A percentile compares a stretch with the other conserved stretches of the same genome.
Conservation (phyloP, 1,140 invertebrate genomes). For the Pantala flavescens region DNA sequence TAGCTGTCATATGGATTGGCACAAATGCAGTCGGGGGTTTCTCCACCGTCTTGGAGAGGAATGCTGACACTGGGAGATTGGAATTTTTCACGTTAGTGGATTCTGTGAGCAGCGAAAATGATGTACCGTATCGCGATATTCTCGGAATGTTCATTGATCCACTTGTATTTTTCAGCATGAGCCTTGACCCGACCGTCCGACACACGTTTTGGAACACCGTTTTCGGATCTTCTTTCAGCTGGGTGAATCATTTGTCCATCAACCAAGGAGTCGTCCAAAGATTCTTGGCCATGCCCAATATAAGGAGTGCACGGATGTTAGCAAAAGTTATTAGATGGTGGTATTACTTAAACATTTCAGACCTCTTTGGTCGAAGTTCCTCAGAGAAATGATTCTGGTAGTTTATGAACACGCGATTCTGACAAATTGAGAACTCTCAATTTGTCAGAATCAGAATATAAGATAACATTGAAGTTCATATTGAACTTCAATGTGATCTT, state of each 20-base stretch:
- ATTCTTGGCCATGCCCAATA: conserved; percentile 37
- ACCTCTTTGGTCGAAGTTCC: too few relatives aligned
- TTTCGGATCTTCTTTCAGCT: conserved; percentile 46
- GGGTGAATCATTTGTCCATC: conserved; percentile 44
- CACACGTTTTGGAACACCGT: conserved; percentile 43
- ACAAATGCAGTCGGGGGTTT: conserved; percentile 37
- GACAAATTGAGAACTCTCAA: too few relatives aligned
- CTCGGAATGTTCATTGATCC: background rate
- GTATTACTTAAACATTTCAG: too few relatives aligned
- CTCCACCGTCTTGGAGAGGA: conserved; percentile 32
- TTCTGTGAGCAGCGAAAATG: conserved; percentile 19
- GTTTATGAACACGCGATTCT: too few relatives aligned
- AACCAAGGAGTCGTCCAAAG: conserved; percentile 51
- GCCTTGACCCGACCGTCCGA: conserved; percentile 37
- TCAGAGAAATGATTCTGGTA: too few relatives aligned
- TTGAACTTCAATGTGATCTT: too few relatives aligned
- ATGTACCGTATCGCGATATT: background rate
- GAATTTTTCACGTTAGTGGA: conserved; percentile 37
- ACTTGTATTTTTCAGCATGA: conserved; percentile 30
- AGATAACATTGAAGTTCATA: too few relatives aligned
- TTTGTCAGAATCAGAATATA: too few relatives aligned
- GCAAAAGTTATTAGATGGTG: background rate
- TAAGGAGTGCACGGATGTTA: conserved; percentile 41
- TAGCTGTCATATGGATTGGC: conserved; percentile 38
- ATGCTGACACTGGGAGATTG: conserved; percentile 31